Percentiles rank a stretch among this genome's conserved stretches.
These are phyloP conservation scores for Caenorhabditis sp. DNA, from an alignment of 2,888 invertebrate genomes.

Conservation along the genomic window DNA sequence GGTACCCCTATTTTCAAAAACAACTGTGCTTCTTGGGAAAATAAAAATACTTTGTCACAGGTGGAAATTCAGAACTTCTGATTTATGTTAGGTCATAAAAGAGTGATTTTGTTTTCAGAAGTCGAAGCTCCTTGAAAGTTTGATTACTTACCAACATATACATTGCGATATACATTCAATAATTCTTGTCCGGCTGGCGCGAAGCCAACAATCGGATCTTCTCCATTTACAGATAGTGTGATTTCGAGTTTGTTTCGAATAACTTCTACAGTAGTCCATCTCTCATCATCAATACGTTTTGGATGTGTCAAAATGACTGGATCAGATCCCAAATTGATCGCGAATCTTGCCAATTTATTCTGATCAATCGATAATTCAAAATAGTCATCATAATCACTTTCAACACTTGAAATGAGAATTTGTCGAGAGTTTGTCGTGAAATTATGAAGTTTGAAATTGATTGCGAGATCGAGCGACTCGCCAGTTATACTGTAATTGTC, in stretches of 20 bases:
- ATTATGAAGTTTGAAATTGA: conserved; percentile 45
- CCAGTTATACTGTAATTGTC: conserved; percentile 48
- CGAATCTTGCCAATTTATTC: conserved; percentile 33
- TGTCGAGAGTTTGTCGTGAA: conserved; percentile 14
- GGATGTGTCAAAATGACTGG: conserved; percentile 47
- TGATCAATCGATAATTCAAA: conserved; percentile 35
- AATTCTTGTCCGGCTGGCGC: conserved; percentile 51
- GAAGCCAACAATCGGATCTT: conserved; percentile 43
- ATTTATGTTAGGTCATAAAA: too few species aligned
- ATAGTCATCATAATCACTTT: conserved; percentile 42
- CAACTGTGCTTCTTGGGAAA: too few species aligned
- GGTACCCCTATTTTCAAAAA: too few species aligned
- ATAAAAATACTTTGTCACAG: too few species aligned
- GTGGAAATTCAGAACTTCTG: too few species aligned
- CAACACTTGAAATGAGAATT: conserved; percentile 38
- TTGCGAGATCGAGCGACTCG: conserved; percentile 33
- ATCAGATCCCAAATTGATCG: conserved; percentile 52
- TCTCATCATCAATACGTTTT: conserved; percentile 27
- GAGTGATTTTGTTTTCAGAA: too few species aligned
- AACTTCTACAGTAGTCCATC: conserved; percentile 51
- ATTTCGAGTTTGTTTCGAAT: conserved; percentile 26
- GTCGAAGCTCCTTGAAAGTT: background rate
- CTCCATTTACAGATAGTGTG: conserved; percentile 46
- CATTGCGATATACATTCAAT: conserved; percentile 52
- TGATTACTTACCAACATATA: conserved; percentile 45